Evolutionary conservation across 2,113 vertebrate species (phyloP), one percentile per base, ranked within the genome.

Genomic region (Perca fluviatilis): DNA sequence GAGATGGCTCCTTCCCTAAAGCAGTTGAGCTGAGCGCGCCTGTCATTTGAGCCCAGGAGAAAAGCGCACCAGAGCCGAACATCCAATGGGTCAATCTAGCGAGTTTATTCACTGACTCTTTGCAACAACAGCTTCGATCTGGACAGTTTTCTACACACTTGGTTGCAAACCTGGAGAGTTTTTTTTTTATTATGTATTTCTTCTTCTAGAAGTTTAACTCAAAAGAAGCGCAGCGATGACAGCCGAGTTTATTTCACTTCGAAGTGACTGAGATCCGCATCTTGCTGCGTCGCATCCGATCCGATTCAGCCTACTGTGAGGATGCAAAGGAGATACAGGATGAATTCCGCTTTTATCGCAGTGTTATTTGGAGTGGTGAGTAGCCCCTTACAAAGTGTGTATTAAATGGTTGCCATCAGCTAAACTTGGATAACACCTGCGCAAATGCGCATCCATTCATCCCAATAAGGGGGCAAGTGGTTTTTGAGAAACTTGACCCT

Each of bases 331-430:
- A 68, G 61, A 54, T 9, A 62, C 86, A 92, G 75, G 72, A 95
- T 95, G 93, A 74, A 90, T 15, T 56, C 76, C 30, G 71, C 85
- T 33, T 88, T 94, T 40, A n/a, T 92, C 30, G 53, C 85, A 12
- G 65, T 93, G 61, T 62, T 95, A 66, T 79, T 95, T 7, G 92
- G 88, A 84, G 70, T 89, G 94, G 94, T 95, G 82, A 94, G 94
- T 94, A 50, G 21, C n/a, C 43, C 65, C 33, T 77, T 49, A 2
- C 4, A 6, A n/a, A 66, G 25, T 18, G 46, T 57, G 40, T 23
- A 43, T 62, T 61, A 5, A 63, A 13, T 73, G 36, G 65, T 51
- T 47, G 23, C 10, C 47, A 6, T 21, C 1, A 50, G 25, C 51
- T 75, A 66, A 13, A 61, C 36, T 36, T 54, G 61, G 46, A n/a